Percentiles rank a stretch among this genome's conserved stretches.
Conservation (phyloP, 2,888 invertebrate genomes). For the Drosophila differens region DNA sequence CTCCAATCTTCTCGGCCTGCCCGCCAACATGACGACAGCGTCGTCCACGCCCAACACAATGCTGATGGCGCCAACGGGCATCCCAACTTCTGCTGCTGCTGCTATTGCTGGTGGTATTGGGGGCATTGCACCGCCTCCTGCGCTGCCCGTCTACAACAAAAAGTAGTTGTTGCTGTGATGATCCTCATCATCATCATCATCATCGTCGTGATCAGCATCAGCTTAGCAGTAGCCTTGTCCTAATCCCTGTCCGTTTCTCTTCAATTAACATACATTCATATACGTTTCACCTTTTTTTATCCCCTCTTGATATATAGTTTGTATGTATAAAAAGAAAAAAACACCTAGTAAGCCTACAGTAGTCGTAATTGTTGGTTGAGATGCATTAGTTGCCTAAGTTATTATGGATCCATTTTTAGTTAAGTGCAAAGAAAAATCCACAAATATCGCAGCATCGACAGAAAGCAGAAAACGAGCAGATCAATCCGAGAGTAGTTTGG, state of each 20-base stretch:
- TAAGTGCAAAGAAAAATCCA: constrained; percentile 38
- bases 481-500: constrained; percentile 12
- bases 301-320: constrained; percentile 36
- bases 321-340: constrained; percentile 34
- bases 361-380: constrained; percentile 69
- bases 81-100: constrained; percentile 7
- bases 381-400: constrained; percentile 65
- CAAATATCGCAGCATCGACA: constrained; percentile 6
- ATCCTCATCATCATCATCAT: neutral
- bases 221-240: constrained; percentile 7
- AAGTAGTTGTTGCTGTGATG: constrained; percentile 53
- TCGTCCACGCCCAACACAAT: constrained; percentile 36
- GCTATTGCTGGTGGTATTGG: constrained; percentile 8
- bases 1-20: constrained; percentile 38
- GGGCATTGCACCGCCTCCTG: constrained; percentile 40
- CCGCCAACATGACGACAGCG: constrained; percentile 36
- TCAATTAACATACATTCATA: neutral
- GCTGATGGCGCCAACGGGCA: constrained; percentile 29
- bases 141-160: constrained; percentile 68
- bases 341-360: constrained; percentile 32
- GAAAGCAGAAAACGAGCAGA: neutral
- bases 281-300: constrained; percentile 8
- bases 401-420: constrained; percentile 62
- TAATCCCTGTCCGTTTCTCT: constrained; percentile 2
- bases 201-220: neutral